Percentiles rank a stretch among this genome's conserved stretches.
Evolutionary conservation across 1,140 invertebrate genomes (phyloP).

Genomic region (Drosophila mojavensis): DNA sequence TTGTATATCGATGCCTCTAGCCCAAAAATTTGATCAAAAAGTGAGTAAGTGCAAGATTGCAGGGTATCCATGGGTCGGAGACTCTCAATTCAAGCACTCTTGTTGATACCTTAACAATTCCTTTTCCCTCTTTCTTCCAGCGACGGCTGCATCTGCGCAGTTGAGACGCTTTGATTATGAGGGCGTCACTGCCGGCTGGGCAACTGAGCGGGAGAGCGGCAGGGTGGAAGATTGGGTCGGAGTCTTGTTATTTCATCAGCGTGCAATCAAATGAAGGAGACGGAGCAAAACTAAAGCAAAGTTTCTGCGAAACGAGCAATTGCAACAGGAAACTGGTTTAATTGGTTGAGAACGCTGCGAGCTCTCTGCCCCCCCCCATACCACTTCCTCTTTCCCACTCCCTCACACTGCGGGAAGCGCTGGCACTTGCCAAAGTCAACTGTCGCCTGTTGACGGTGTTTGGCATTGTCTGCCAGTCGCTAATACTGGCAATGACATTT

Average conservation of each 20-base stretch:
- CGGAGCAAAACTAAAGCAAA: conserved; percentile 22
- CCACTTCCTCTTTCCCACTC: background rate
- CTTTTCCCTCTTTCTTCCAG: conserved; percentile 14
- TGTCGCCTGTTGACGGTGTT: background rate
- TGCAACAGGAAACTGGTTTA: conserved; percentile 72
- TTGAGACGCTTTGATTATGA: conserved; percentile 57
- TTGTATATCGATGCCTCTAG: too few relatives aligned
- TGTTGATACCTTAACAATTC: conserved; percentile 19
- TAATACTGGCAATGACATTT: conserved; percentile 22
- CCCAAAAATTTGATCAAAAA: too few relatives aligned
- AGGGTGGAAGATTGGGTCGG: background rate
- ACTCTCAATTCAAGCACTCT: background rate
- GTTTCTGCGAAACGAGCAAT: conserved; percentile 46
- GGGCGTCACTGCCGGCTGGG: conserved; percentile 53
- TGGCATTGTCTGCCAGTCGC: conserved; percentile 37
- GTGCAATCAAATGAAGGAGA: conserved; percentile 50
- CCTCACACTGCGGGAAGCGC: too few relatives aligned
- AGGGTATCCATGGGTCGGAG: too few relatives aligned
- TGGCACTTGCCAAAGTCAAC: conserved; percentile 49
- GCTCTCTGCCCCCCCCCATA: background rate
- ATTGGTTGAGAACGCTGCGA: conserved; percentile 64
- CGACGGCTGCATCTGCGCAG: conserved; percentile 49
- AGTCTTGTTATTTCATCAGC: conserved; percentile 65
- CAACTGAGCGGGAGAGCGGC: background rate
- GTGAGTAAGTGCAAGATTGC: too few relatives aligned